These are phyloP conservation scores for Lapara coniferarum DNA, from an alignment of 2,888 invertebrate genomes.

Conservation along the genomic window DNA sequence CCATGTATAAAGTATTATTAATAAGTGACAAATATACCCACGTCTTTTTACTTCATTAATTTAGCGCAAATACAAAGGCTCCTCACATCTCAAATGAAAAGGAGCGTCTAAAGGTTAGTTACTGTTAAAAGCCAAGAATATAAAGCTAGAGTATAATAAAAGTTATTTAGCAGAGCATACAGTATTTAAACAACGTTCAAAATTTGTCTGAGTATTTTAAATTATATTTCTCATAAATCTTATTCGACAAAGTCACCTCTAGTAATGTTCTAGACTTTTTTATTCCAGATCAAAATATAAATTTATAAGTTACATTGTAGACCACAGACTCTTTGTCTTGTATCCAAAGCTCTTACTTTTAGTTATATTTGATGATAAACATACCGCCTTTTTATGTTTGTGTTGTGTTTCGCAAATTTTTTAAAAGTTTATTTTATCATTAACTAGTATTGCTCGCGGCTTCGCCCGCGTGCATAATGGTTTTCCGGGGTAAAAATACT, in stretches of 20 bases:
- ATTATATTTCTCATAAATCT: conserved; percentile 2
- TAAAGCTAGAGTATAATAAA: not conserved
- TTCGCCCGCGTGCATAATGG: no score
- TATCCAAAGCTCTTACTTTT: conserved; percentile 10
- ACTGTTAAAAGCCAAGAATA: no score
- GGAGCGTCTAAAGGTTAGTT: no score
- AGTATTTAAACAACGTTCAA: not conserved
- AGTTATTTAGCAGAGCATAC: not conserved
- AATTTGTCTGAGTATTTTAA: not conserved
- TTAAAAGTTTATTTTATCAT: no score
- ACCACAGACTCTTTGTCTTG: not conserved
- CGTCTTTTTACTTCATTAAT: no score
- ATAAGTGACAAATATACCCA: no score
- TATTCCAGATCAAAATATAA: not conserved
- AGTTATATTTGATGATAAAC: not conserved
- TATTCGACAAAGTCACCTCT: not conserved
- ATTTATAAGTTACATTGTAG: not conserved
- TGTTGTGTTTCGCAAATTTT: not conserved
- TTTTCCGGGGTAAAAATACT: no score
- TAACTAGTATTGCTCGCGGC: no score
- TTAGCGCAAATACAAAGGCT: no score
- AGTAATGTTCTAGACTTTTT: not conserved
- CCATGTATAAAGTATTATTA: no score
- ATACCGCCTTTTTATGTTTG: not conserved
- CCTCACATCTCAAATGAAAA: no score